Evolutionary conservation across 2,797 vertebrate species (phyloP).

Genomic region (Mormyrus proboscirostris): DNA sequence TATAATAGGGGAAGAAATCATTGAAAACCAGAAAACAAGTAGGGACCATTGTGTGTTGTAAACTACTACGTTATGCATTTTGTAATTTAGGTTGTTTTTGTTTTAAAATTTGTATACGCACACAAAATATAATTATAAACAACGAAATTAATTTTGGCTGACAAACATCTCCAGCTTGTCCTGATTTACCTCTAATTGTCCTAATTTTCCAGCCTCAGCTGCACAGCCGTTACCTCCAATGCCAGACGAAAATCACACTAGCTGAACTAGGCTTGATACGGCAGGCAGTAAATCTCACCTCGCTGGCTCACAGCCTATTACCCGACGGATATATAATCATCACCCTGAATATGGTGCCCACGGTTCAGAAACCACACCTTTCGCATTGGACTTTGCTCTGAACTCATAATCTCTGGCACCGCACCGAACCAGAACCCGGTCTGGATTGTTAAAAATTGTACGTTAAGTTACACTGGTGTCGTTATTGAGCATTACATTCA

Average conservation of each 20-base stretch:
- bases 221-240: constrained; percentile 1
- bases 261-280: constrained; percentile 16
- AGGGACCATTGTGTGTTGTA: not conserved
- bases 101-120: not conserved
- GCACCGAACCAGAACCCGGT: not conserved
- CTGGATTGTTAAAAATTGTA: not conserved
- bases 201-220: constrained; percentile 20
- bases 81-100: not conserved
- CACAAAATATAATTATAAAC: not conserved
- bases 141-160: not conserved
- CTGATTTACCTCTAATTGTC: constrained; percentile 15
- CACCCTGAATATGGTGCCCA: not conserved
- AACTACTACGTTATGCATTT: not conserved
- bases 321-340: constrained; percentile 4
- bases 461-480: not conserved
- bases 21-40: not conserved
- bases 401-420: not conserved
- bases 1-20: not conserved
- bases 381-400: not conserved
- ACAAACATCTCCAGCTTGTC: constrained; percentile 11
- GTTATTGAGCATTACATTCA: not conserved
- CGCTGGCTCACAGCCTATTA: not conserved
- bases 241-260: constrained; percentile 8
- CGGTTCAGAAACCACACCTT: not conserved
- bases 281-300: constrained; percentile 20